Base-by-base conservation (phyloP, 2,888 invertebrate genomes). In the Tetramorium bicarinatum region DNA sequence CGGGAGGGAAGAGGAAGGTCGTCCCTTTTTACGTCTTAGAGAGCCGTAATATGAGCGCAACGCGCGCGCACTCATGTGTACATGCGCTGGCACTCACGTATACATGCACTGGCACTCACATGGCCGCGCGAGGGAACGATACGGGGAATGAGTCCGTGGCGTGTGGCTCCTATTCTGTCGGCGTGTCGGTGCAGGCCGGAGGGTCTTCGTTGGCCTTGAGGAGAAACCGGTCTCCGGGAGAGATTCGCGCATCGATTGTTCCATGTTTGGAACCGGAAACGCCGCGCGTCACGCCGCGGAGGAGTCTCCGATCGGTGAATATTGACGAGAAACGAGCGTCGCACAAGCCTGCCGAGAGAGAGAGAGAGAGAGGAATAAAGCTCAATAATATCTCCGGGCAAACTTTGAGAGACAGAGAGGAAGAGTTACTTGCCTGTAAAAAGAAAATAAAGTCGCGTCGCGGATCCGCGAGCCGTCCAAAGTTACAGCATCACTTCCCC, bases 161-260 rank as follows among this genome's bases (percentile, higher is more conserved):
- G 47, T 29, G 66, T 25, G 25, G 18, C 47, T 47, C 29, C 25
- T 21, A 41, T 61, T 76, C 61, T 71, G 11, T 49, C 52, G 13
- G 69, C 44, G 59, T 11, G 67, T 66, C 41, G 85, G 18, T 67
- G 52, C 79, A 66, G 75, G 34, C 72, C 0, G 64, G 54, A 66
- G 66, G 87, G 75, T 85, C 82, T 84, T 85, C 83, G 75, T 29
- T 79, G 90, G n/a, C 89, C 89, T 89, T 90, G 85, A 69, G 21
- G 21, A 59, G 41, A 88, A 76, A 88, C 89, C 88, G 88, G 90
- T 90, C 87, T 88, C 85, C 44, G 29, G 21, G 29, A 62, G 41
- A 62, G 82, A 89, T 89, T 81, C 85, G 72, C 79, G 71, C 62
- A 75, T 85, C 75, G 83, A 84, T 84, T 49, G 83, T 66, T 84